Base-by-base conservation (phyloP, 2,113 vertebrate species). In the Myocastor coypus region DNA sequence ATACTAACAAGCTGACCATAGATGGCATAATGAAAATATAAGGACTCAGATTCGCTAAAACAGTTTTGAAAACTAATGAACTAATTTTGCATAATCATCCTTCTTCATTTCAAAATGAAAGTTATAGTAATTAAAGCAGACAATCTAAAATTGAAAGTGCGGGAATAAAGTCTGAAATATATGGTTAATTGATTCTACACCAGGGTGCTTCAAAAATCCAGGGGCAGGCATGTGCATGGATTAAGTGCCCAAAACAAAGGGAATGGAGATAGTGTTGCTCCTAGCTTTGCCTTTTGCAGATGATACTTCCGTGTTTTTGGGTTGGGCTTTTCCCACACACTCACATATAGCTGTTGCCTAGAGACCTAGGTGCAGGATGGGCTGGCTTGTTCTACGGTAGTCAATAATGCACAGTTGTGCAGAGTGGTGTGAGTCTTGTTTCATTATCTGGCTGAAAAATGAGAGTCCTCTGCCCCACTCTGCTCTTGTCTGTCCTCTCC, bases 91-190 rank as follows among this genome's bases (percentile, higher is more conserved):
- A 14, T 66, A 73, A 2, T 50, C 30, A 40, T 1, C 24, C 3
- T 66, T 87, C 17, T 73, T 28, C 63, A 19, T 63, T 88, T 94
- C 61, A 94, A 30, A 87, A 59, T 59, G 40, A 85, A n/a, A 83
- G 16, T 55, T 87, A 50, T 2, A 13, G 46, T 80, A 32, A n/a
- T 28, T 32, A 30, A 37, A n/a, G 68, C 32, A 50, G 69, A n/a
- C 17, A 61, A 24, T 80, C 26, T 34, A 13, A 17, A 7, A 0
- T 11, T 55, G 22, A 46, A 68, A 59, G 40, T 61, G 32, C 37
- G 32, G 28, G 68, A 75, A 2, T 26, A 80, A 59, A 86, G 50
- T 20, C 24, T 40, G 63, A 10, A 14, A 28, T 57, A 37, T 46
- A 8, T 78, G 77, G 16, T 11, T 80, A 46, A 12, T 55, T 42